Evolutionary conservation across 2,113 vertebrate genomes (phyloP), one percentile per base, ranked within the genome.

Genomic region (Erinaceus europaeus): DNA sequence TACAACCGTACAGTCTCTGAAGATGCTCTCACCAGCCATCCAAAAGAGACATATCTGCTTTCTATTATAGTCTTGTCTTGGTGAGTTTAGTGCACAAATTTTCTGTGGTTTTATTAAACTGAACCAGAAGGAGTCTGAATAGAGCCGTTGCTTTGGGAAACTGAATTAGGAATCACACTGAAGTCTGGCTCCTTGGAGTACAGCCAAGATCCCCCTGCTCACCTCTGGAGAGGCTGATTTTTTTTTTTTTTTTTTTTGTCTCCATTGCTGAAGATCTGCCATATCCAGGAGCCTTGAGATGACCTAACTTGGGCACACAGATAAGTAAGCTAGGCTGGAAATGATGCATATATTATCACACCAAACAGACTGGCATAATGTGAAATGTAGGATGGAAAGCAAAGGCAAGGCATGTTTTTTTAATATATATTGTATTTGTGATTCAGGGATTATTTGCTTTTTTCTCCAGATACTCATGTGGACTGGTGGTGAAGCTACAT

Each of bases 31-130:
- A 86, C 55, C 42, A 88, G 42, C 20, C 55, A 88, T 86, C 57
- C 72, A 81, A 88, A 87, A 55, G 48, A 92, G 29, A 67, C 92
- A 95, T 86, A 68, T 91, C 48, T 93, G 85, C 53, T 90, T 84
- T 92, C 65, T 74, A 80, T 90, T 92, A 91, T 68, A 68, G 55
- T 90, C 52, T 89, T n/a, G 7, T 86, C 78, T 88, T 92, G 68
- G 72, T 90, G 64, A 92, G 59, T 90, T 93, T 86, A 86, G 84
- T 77, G 92, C 90, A 86, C 53, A 94, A 73, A 90, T 90, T 88
- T 91, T 90, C 76, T 92, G 88, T 71, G 86, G 92, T 91, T 95
- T 94, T 73, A 89, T 91, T 93, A 93, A 94, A 86, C 53, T 92
- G 73, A 94, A 94, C 64, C 93, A 95, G 80, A 92, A 88, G 65